Evolutionary conservation across 2,888 invertebrate species (phyloP).

Genomic region (Lasioglossum malachurum): DNA sequence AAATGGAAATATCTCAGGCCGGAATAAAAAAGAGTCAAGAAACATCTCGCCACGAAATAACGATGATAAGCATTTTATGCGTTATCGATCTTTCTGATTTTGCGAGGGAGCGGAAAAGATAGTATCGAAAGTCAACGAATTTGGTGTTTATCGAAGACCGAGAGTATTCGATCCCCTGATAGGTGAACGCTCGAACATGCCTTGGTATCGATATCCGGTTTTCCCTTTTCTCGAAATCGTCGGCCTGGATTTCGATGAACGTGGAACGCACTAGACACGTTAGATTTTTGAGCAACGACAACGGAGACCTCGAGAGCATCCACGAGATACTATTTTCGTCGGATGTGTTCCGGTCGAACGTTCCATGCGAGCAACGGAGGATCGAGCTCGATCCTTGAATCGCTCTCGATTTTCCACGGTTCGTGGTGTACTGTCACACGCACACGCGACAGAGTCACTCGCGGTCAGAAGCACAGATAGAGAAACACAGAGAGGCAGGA

Average conservation of each 20-base stretch:
- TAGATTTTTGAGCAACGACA: neutral
- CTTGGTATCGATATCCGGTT: neutral
- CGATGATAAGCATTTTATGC: neutral
- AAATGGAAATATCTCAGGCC: too few species aligned
- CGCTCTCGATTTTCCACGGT: neutral
- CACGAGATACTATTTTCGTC: conserved; percentile 52
- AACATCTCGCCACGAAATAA: neutral
- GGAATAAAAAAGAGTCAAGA: neutral
- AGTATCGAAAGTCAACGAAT: neutral
- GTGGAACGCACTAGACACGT: neutral
- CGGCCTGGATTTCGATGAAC: neutral
- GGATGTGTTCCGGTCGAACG: conserved; percentile 16
- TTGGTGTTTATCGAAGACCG: neutral
- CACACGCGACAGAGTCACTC: conserved; percentile 15
- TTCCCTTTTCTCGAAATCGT: neutral
- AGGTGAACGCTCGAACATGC: neutral
- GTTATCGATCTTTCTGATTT: neutral
- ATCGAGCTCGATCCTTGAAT: conserved; percentile 6
- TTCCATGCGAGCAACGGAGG: conserved; percentile 14
- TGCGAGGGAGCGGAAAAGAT: neutral
- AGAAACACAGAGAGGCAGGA: neutral
- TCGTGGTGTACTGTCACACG: conserved; percentile 20
- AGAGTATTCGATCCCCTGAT: conserved; percentile 1
- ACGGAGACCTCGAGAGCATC: neutral
- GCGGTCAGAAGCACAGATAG: neutral